These are phyloP conservation scores for Lissocephala sabroskyi DNA, from an alignment of 2,888 invertebrate species.

Conservation along the genomic window DNA sequence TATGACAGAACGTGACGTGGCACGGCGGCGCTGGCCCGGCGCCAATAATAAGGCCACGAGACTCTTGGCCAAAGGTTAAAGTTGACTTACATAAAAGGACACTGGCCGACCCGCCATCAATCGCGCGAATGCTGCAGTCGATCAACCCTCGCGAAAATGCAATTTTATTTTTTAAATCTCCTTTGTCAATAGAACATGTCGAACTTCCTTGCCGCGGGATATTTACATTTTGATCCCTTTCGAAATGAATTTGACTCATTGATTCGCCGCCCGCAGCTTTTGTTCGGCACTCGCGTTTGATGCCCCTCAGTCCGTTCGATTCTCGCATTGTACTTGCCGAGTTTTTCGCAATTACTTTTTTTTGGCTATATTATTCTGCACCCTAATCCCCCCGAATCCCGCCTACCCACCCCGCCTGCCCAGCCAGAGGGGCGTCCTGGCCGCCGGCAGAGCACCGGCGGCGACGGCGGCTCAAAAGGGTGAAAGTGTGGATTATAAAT, in stretches of 20 bases:
- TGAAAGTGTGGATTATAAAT: slow-evolving; percentile 62
- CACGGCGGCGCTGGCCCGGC: slow-evolving; percentile 20
- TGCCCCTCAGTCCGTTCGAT: too few relatives aligned
- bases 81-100: slow-evolving; percentile 12
- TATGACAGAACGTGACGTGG: slow-evolving; percentile 41
- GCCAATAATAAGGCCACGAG: slow-evolving; percentile 23
- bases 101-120: background rate
- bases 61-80: slow-evolving; percentile 7
- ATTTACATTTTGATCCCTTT: slow-evolving; percentile 20
- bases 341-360: slow-evolving; percentile 22
- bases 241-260: slow-evolving; percentile 38
- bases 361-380: too few relatives aligned
- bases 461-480: slow-evolving; percentile 40
- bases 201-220: slow-evolving; percentile 5
- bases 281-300: slow-evolving; percentile 28
- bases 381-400: background rate
- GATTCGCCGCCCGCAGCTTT: slow-evolving; percentile 43
- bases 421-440: background rate
- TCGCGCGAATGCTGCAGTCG: background rate
- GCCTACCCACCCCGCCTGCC: slow-evolving; percentile 3
- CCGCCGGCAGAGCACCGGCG: background rate
- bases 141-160: background rate
- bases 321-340: too few relatives aligned
- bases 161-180: slow-evolving; percentile 22
- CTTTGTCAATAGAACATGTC: slow-evolving; percentile 22